Base-by-base conservation (phyloP, 2,888 invertebrate genomes). In the Clitarchus hookeri region DNA sequence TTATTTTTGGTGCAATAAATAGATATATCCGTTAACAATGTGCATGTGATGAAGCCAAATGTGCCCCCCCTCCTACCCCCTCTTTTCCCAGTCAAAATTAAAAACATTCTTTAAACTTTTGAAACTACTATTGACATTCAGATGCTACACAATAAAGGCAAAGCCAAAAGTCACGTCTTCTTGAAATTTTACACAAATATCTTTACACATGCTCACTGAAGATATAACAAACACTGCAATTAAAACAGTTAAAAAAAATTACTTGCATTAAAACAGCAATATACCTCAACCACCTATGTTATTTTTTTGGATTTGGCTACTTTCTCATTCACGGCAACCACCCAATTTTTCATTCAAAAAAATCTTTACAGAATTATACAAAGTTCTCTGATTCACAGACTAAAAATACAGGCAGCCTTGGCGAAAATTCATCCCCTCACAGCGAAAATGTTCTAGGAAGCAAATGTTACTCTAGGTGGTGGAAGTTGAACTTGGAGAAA, bases 401-500 rank as follows among this genome's bases (percentile, higher is more conserved):
- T 65, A 23, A 65, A 65, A 53, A n/a, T 4, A 8, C 19, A 65
- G 65, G n/a, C 65, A 65, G 65, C n/a, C 65, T 65, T 19, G 8
- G 65, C 2, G 8, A 65, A 65, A 65, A 0, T 12, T 19, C 65
- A 65, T n/a, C 2, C n/a, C 23, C 23, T 65, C 19, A 65, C n/a
- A 19, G 65, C 8, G 19, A 65, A 48, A 65, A 23, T 65, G 65
- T 65, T 65, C 19, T 65, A 19, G 23, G 16, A 65, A 84, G 19
- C 6, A 53, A 84, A 26, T 48, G 16, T 80, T 88, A 87, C 88
- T 86, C n/a, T n/a, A n/a, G n/a, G 65, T 65, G 65, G 65, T 65
- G 13, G 19, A 65, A 25, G 89, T 88, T 36, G 89, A 85, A 65
- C 89, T 90, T 25, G 92, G 91, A 27, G 92, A 92, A 88, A 93